Base-by-base conservation (phyloP, 2,113 vertebrate genomes). In the Triplophysa dalaica region DNA sequence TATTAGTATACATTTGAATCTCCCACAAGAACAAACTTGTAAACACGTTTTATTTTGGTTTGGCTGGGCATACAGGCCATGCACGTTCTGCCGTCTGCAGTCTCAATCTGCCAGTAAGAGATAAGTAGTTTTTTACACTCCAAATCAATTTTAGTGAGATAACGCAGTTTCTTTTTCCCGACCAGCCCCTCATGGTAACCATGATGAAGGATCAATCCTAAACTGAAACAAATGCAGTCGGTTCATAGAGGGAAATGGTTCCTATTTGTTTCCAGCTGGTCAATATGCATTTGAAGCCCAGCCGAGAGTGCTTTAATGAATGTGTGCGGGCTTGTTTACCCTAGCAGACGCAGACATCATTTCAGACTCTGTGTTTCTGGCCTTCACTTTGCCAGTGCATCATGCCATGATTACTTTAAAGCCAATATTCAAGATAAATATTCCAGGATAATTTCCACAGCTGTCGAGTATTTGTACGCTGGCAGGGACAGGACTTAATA, bases 201-300 rank as follows among this genome's bases (percentile, higher is more conserved):
- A 86, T 90, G 91, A 87, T 83, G 80, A 87, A 87, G 81, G 88
- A 92, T 90, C 87, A 90, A 91, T 91, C 89, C 83, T 89, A 85
- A 89, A 86, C 88, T 84, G 86, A 90, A 90, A 90, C 88, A 89
- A 90, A 91, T 88, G 81, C 86, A 83, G 84, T 86, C 86, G 85
- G 87, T 89, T 88, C 87, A 88, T 86, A 70, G 67, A 86, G 67
- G 87, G 84, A 92, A 88, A 89, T 86, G 80, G 72, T 87, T 86
- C 87, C 77, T 83, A 85, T 91, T 91, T 88, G 84, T 89, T 86
- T 88, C 82, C 87, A 88, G 87, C 87, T 89, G 89, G 89, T 91
- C 88, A 91, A 89, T 89, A 90, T 85, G 75, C 76, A 86, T 85
- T 85, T 87, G 85, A 83, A 86, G 85, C 84, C 85, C 78, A 85